These are phyloP conservation scores for Dissostichus mawsoni DNA, from an alignment of 2,113 vertebrate species.

Conservation along the genomic window DNA sequence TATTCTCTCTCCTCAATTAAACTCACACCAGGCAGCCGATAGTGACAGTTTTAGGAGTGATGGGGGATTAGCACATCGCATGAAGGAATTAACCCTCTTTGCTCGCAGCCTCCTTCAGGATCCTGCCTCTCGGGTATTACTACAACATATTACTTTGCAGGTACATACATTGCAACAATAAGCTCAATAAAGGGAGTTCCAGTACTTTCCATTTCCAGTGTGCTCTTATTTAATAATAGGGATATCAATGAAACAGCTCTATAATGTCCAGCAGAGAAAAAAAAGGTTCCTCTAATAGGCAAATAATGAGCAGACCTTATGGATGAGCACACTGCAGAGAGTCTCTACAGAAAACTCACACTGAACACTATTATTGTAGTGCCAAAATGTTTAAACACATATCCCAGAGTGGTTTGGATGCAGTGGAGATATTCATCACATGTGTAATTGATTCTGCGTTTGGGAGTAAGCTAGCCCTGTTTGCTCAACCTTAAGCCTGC, in stretches of 20 bases:
- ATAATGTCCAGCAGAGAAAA: constrained; percentile 33
- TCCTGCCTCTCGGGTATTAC: constrained; percentile 35
- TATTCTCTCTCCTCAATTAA: constrained; percentile 74
- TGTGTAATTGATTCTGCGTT: constrained; percentile 61
- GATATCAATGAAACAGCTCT: constrained; percentile 39
- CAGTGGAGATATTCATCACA: constrained; percentile 55
- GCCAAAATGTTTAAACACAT: constrained; percentile 33
- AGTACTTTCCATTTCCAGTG: constrained; percentile 18
- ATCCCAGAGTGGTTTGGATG: constrained; percentile 8
- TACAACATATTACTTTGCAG: constrained; percentile 4
- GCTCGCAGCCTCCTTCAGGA: constrained; percentile 36
- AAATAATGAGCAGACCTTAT: constrained; percentile 74
- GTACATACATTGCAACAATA: constrained; percentile 8
- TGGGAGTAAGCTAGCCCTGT: constrained; percentile 53
- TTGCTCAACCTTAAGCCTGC: constrained; percentile 57
- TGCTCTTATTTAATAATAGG: constrained; percentile 42
- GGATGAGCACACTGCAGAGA: constrained; percentile 54
- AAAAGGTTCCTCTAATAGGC: constrained; percentile 53
- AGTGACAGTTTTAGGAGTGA: constrained; percentile 34
- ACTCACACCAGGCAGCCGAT: constrained; percentile 60
- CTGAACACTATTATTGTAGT: constrained; percentile 30
- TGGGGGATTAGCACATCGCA: constrained; percentile 51
- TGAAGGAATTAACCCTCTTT: constrained; percentile 54
- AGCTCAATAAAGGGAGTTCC: constrained; percentile 7
- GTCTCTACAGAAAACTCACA: constrained; percentile 52